Evolutionary conservation across 2,113 vertebrate genomes (phyloP).

Genomic region (Coturnix japonica): DNA sequence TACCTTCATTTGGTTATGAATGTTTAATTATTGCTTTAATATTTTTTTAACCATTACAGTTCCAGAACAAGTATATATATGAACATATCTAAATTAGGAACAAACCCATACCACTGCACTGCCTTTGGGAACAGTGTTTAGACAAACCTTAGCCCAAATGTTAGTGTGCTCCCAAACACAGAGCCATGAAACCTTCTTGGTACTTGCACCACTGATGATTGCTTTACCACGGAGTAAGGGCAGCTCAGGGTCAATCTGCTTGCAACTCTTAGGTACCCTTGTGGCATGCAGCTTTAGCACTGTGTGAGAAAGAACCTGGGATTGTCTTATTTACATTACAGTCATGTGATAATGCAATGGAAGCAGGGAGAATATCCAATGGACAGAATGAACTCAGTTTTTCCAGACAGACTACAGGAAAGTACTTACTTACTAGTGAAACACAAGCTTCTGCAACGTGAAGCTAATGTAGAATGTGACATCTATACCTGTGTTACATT

Average conservation of each 20-base stretch:
- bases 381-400: neutral
- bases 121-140: neutral
- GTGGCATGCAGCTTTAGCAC: rapidly evolving
- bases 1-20: neutral
- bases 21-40: neutral
- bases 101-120: neutral
- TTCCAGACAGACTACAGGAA: neutral
- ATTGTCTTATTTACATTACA: neutral
- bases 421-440: neutral
- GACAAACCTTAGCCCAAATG: neutral
- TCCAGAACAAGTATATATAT: neutral
- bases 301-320: neutral
- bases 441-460: rapidly evolving
- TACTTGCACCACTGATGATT: neutral
- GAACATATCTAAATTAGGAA: neutral
- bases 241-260: neutral
- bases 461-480: neutral
- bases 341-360: rapidly evolving
- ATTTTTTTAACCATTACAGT: neutral
- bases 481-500: neutral
- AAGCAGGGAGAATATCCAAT: neutral
- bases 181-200: neutral
- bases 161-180: neutral
- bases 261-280: neutral
- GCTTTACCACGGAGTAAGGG: neutral